These are phyloP conservation scores for Thera obeliscata DNA, from an alignment of 2,888 invertebrate genomes.

Conservation along the genomic window DNA sequence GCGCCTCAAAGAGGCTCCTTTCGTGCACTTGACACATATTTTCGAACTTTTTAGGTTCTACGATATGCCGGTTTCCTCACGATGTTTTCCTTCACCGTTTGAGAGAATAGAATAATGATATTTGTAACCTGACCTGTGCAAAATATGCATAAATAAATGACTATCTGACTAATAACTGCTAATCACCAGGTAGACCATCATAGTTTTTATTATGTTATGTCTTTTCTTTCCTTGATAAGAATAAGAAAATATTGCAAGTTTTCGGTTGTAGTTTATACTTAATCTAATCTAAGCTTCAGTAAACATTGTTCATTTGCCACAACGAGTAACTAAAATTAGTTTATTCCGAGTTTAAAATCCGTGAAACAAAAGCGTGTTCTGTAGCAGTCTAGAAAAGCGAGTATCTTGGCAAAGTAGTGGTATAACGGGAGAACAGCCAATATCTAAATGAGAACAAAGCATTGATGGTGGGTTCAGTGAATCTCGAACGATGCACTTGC, in stretches of 20 bases:
- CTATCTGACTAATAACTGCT: too few species aligned
- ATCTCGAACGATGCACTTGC: constrained; percentile 24
- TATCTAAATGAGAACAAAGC: constrained; percentile 30
- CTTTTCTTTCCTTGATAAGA: too few species aligned
- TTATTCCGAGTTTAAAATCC: constrained; percentile 2
- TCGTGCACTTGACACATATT: too few species aligned
- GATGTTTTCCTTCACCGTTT: too few species aligned
- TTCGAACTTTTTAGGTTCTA: too few species aligned
- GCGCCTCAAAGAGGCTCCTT: too few species aligned
- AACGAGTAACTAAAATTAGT: background rate
- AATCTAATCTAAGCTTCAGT: background rate
- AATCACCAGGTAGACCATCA: too few species aligned
- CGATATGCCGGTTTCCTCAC: too few species aligned
- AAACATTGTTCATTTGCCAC: constrained; percentile 1
- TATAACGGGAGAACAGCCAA: constrained; percentile 25
- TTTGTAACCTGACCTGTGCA: too few species aligned
- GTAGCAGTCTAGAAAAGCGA: constrained; percentile 1
- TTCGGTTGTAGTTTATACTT: background rate
- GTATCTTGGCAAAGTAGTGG: constrained; percentile 17
- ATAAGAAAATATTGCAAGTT: background rate
- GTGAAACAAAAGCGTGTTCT: background rate
- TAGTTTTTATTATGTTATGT: too few species aligned
- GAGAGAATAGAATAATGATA: too few species aligned
- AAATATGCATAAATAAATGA: too few species aligned
- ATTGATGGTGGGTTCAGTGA: constrained; percentile 24